Base-by-base conservation (phyloP, 2,797 vertebrate genomes). In the Rhadinocentrus ornatus region DNA sequence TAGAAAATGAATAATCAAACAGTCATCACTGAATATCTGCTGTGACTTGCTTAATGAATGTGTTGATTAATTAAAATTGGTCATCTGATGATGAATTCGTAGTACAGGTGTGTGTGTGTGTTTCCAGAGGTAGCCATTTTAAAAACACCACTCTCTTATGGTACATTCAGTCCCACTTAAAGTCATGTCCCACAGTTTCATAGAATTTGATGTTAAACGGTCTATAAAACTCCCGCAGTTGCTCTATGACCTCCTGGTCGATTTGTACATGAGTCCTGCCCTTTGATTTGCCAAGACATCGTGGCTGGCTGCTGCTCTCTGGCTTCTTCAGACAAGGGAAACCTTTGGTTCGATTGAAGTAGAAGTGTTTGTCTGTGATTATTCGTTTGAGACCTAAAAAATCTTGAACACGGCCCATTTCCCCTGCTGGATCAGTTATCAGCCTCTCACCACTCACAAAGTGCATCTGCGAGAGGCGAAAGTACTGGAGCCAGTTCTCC, bases 321-420 rank as follows among this genome's bases (percentile, higher is more conserved):
- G 96, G 94, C 88, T 96, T 97, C 80, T 96, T 97, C 85, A 99
- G 90, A 89, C 98, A 99, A 0, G 98, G 98, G 87, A 99, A 99
- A 56, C 98, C 98, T 94, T 99, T 99, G 4, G 98, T 99, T 91
- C 98, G 95, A 91, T 99, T 99, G 90, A 99, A 99, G 89, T 98
- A 99, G 92, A 99, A 99, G 93, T 99, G 97, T 88, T 97, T 97
- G 91, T 98, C 97, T 0, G 97, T 97, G 90, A 99, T 96, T 75
- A 98, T 95, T 75, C 97, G 92, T 54, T 95, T 96, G 74, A 99
- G 94, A 79, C 98, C 97, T 76, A 99, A 88, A 83, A 99, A 99
- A 92, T 99, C 98, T 93, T 99, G 98, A 50, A 99, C 94, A 0
- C 96, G 95, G 37, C 94, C 97, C 94, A 99, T 96, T 86, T 99